Conservation (phyloP, 2,797 vertebrate genomes). For the Columba guinea region DNA sequence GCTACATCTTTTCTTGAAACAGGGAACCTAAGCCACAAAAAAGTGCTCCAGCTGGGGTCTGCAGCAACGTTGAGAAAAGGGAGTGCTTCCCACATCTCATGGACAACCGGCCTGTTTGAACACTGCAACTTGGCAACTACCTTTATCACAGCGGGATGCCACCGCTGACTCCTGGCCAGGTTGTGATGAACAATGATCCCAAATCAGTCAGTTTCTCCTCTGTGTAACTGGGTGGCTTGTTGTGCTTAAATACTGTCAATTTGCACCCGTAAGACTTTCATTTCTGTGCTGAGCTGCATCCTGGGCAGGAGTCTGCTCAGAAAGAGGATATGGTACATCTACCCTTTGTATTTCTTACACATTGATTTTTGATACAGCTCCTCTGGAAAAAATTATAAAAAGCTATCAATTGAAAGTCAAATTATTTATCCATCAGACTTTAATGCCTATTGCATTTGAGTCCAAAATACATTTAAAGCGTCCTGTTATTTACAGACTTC, state of each 20-base stretch:
- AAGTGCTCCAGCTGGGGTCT: neutral
- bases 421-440: slow-evolving; percentile 7
- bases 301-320: neutral
- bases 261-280: neutral
- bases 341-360: neutral
- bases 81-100: neutral
- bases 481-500: slow-evolving; percentile 2
- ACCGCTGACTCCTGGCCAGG: neutral
- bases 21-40: neutral
- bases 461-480: neutral
- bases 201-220: neutral
- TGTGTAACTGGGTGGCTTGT: neutral
- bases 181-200: neutral
- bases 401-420: neutral
- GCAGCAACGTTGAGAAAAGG: neutral
- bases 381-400: slow-evolving; percentile 28
- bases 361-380: neutral
- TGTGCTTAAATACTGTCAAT: neutral
- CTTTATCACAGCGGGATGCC: neutral
- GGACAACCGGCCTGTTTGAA: neutral
- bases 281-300: neutral
- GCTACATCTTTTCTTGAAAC: neutral
- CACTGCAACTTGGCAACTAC: neutral
- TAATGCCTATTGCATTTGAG: neutral
- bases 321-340: neutral